phyloP scores from a whole-genome alignment of 53 echinoderm and acorn worm genomes.

The Apostichopus leukothele region DNA sequence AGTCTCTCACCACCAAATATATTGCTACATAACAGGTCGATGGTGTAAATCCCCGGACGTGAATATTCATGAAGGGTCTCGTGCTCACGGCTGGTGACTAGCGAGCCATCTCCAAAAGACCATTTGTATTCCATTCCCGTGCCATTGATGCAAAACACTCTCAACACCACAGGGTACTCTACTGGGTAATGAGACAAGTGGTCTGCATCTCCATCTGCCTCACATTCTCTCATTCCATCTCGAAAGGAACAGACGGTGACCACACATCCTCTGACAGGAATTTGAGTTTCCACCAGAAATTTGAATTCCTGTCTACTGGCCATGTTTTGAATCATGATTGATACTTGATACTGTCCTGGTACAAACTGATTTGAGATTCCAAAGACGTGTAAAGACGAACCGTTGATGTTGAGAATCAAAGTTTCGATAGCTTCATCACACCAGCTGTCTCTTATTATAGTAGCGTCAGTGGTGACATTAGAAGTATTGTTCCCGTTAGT shows the following conservation, averaged over 20 bases:
- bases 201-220: not conserved
- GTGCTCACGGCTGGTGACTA: constrained; percentile 18
- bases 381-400: constrained; percentile 40
- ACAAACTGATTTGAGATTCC: constrained; percentile 52
- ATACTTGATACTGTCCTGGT: constrained; percentile 62
- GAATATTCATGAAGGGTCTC: constrained; percentile 53
- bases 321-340: constrained; percentile 57
- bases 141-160: constrained; percentile 49
- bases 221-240: constrained; percentile 30
- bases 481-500: not conserved
- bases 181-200: constrained; percentile 55
- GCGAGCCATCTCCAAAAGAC: constrained; percentile 61
- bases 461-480: not conserved
- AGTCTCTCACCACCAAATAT: constrained; percentile 52
- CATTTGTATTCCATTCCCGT: constrained; percentile 61
- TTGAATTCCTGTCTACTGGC: constrained; percentile 63
- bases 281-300: constrained; percentile 62
- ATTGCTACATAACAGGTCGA: constrained; percentile 55
- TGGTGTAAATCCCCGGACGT: constrained; percentile 35
- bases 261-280: constrained; percentile 54
- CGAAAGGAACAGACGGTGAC: constrained; percentile 46
- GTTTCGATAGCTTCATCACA: not conserved
- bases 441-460: not conserved
- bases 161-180: constrained; percentile 60
- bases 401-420: constrained; percentile 35